These are phyloP conservation scores for Cinara cedri DNA, from an alignment of 2,888 invertebrate species.

Conservation along the genomic window DNA sequence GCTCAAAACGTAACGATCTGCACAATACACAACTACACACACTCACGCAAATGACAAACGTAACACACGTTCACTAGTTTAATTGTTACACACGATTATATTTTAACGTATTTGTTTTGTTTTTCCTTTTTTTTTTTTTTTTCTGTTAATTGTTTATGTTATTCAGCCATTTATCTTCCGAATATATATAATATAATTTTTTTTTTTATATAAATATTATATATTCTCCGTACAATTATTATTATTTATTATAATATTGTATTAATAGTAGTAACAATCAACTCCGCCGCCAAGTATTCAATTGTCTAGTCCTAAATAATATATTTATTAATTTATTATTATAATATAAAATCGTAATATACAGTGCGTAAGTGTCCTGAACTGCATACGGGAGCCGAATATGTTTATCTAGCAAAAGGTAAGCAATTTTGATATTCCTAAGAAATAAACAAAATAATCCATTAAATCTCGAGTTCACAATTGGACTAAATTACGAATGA, in stretches of 20 bases:
- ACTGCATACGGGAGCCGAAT: neutral
- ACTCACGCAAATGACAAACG: neutral
- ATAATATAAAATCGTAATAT: too few species aligned
- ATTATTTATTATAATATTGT: neutral
- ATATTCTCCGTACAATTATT: neutral
- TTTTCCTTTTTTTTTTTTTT: neutral
- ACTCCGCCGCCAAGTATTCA: neutral
- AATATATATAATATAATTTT: constrained; percentile 1
- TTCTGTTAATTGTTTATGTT: neutral
- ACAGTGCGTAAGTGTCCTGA: neutral
- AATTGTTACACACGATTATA: neutral
- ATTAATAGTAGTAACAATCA: neutral
- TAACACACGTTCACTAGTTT: neutral
- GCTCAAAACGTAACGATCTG: neutral
- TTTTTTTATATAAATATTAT: neutral
- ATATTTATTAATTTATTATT: neutral
- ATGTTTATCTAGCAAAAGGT: constrained; percentile 51
- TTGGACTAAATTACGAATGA: too few species aligned
- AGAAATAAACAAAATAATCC: too few species aligned
- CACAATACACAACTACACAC: neutral
- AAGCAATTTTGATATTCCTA: constrained; percentile 2
- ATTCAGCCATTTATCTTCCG: neutral
- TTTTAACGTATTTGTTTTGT: neutral
- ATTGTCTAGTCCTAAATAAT: neutral
- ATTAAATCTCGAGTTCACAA: too few species aligned